Evolutionary conservation across 2,888 invertebrate species (phyloP), one percentile per base, ranked within the genome.

Genomic region (Cepaea hortensis): DNA sequence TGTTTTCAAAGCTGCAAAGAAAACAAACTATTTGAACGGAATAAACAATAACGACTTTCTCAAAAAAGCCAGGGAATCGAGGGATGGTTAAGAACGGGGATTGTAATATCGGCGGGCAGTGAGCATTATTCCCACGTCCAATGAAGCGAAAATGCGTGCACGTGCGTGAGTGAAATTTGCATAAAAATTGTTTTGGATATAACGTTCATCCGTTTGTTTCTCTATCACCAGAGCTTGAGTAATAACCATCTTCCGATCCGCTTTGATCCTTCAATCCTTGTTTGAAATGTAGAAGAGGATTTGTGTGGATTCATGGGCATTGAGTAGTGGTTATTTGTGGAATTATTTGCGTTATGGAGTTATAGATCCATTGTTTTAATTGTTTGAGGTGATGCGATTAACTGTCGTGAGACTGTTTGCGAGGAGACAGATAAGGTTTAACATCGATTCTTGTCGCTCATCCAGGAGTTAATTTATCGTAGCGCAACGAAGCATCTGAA

Each of bases 161-260:
- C 77, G 85, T 77, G 85, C 79, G 76, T 11, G 85, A 70, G 85
- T 61, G 13, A 7, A 61, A 82, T 85, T 77, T 72, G 85, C 79
- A 79, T 85, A 55, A 70, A 68, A 55, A 61, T 20, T 55, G 23
- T 18, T n/a, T 11, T n/a, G 55, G 77, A 55, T 77, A 55, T 77
- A 61, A n/a, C 20, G 55, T 55, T 55, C 77, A 77, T 77, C 77
- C 77, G 77, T 77, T 77, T 77, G 55, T 77, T 77, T 15, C n/a
- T 20, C 11, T n/a, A 11, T n/a, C 6, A 77, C 20, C 55, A 61
- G 77, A 55, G 55, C 55, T 77, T 55, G 7, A 55, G 3, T 77
- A 55, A 77, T 77, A 23, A 77, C 20, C 55, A 55, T 77, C 55
- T 77, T 77, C 23, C 77, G 55, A 55, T 13, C 55, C 11, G 55